These are phyloP conservation scores for Acanthisitta chloris DNA, from an alignment of 2,113 vertebrate species.

Conservation along the genomic window DNA sequence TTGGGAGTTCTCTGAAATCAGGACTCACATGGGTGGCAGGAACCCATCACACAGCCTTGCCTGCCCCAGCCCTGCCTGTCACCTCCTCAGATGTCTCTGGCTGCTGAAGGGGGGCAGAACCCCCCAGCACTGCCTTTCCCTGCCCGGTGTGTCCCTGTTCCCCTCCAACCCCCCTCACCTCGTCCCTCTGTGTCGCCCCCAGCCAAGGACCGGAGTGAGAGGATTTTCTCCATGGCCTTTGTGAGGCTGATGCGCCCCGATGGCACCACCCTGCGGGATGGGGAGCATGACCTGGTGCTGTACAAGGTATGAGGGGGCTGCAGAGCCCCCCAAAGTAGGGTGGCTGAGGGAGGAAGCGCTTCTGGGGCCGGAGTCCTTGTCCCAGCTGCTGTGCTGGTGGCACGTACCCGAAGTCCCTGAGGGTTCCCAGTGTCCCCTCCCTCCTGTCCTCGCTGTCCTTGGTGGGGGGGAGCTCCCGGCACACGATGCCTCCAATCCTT, in stretches of 20 bases:
- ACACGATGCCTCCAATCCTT: rapidly evolving
- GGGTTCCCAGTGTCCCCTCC: neutral
- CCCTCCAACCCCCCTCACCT: neutral
- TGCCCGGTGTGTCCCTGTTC: rapidly evolving
- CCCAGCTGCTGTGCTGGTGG: rapidly evolving
- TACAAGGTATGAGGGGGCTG: slow-evolving; percentile 33
- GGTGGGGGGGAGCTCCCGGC: neutral
- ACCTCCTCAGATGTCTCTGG: rapidly evolving
- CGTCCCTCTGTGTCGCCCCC: neutral
- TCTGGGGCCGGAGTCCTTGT: rapidly evolving
- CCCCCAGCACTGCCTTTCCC: neutral
- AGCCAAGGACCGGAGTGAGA: slow-evolving; percentile 58
- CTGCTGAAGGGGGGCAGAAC: neutral
- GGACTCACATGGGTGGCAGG: neutral
- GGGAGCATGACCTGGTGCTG: slow-evolving; percentile 54
- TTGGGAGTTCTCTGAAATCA: neutral
- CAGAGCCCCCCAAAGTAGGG: rapidly evolving
- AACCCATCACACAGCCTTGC: neutral
- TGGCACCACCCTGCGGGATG: slow-evolving; percentile 48
- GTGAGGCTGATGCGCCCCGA: slow-evolving; percentile 55
- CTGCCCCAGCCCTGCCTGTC: neutral
- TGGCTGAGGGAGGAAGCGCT: too few relatives aligned
- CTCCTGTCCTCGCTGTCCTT: neutral
- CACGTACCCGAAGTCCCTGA: rapidly evolving
- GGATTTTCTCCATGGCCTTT: slow-evolving; percentile 64